phyloP scores from a whole-genome alignment of 1,140 invertebrate genomes.

The Sarcophaga peregrina region DNA sequence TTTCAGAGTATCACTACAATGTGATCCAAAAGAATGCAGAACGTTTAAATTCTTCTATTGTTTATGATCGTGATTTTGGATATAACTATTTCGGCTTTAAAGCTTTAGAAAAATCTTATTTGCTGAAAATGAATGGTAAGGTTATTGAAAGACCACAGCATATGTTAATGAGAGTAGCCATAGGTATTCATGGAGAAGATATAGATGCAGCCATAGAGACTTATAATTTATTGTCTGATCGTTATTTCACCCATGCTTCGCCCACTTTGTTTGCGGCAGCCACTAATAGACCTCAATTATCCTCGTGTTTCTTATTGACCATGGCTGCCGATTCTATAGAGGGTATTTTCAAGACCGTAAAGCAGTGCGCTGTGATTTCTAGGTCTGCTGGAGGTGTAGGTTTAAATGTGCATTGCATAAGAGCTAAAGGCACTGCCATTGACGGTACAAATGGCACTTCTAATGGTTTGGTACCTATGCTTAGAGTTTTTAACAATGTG shows the following conservation, averaged over 20 bases:
- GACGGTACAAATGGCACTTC: slow-evolving; percentile 96
- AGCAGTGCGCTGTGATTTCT: slow-evolving; percentile 95
- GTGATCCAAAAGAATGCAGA: slow-evolving; percentile 91
- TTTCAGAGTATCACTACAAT: slow-evolving; percentile 84
- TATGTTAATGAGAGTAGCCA: slow-evolving; percentile 97
- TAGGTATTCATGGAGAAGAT: slow-evolving; percentile 96
- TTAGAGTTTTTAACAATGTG: slow-evolving; percentile 96
- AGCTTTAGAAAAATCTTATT: slow-evolving; percentile 95
- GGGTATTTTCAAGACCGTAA: slow-evolving; percentile 96
- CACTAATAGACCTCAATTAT: slow-evolving; percentile 91
- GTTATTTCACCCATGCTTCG: slow-evolving; percentile 98
- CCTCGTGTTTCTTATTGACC: slow-evolving; percentile 94
- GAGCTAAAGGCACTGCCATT: slow-evolving; percentile 91
- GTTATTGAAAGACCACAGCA: slow-evolving; percentile 97
- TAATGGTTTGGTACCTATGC: slow-evolving; percentile 97
- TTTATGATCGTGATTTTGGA: slow-evolving; percentile 96
- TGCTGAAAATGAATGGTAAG: slow-evolving; percentile 93
- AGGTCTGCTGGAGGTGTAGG: slow-evolving; percentile 98
- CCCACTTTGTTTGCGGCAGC: slow-evolving; percentile 97
- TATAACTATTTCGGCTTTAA: slow-evolving; percentile 99
- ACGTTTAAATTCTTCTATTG: slow-evolving; percentile 92
- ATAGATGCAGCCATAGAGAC: slow-evolving; percentile 95
- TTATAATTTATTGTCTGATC: slow-evolving; percentile 95
- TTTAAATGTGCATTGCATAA: slow-evolving; percentile 95
- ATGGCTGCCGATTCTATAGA: slow-evolving; percentile 98